Evolutionary conservation across 1,140 invertebrate genomes (phyloP).

Genomic region (Euwallacea fornicatus): DNA sequence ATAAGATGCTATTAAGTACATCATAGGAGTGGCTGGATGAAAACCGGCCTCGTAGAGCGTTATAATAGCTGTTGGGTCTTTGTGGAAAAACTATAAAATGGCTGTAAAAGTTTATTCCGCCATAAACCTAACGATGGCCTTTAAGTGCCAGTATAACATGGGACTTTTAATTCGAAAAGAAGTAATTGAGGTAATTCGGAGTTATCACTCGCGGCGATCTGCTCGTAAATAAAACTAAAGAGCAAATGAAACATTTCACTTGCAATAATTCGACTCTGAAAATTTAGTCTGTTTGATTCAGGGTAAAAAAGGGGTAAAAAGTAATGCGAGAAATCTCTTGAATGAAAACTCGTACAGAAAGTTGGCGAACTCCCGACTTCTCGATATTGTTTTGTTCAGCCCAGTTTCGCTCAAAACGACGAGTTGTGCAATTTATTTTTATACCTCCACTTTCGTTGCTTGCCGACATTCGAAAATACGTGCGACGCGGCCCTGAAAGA

Average conservation of each 20-base stretch:
- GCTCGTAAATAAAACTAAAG: background rate
- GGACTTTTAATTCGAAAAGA: slow-evolving; percentile 7
- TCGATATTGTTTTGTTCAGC: slow-evolving; percentile 38
- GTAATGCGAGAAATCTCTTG: slow-evolving; percentile 3
- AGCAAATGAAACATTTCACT: no score
- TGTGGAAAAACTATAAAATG: slow-evolving; percentile 5
- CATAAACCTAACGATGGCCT: slow-evolving; percentile 8
- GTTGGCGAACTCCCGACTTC: slow-evolving; percentile 33
- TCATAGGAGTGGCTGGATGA: background rate
- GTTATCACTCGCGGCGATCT: background rate
- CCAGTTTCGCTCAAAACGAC: slow-evolving; percentile 30
- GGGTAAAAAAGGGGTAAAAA: slow-evolving; percentile 8
- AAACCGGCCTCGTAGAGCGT: background rate
- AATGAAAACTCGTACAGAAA: slow-evolving; percentile 37
- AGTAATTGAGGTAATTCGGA: slow-evolving; percentile 10
- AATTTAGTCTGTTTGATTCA: background rate
- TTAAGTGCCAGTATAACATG: slow-evolving; percentile 10
- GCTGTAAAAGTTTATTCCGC: slow-evolving; percentile 5
- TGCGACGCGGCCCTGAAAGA: background rate
- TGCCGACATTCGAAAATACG: background rate
- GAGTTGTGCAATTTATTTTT: slow-evolving; percentile 32
- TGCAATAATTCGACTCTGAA: no score
- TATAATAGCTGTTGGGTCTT: background rate
- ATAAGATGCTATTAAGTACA: no score
- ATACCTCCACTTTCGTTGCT: slow-evolving; percentile 34